Evolutionary conservation across 2,797 vertebrate species (phyloP).

Genomic region (Propithecus deckenii): DNA sequence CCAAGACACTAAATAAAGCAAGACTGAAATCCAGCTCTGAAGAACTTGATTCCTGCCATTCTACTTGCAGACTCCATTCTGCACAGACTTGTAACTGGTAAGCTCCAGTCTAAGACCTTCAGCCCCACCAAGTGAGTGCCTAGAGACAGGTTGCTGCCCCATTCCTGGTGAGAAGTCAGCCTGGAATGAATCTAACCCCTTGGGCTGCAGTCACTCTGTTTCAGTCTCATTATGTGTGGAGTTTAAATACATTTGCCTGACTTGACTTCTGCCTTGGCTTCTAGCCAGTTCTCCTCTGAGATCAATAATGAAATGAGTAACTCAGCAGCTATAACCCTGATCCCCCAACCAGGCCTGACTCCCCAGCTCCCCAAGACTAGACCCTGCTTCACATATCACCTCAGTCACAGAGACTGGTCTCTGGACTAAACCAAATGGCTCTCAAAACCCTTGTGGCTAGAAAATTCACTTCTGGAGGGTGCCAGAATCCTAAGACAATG

Average conservation of each 20-base stretch:
- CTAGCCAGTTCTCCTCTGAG: neutral
- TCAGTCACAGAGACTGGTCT: neutral
- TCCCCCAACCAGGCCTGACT: neutral
- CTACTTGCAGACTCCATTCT: neutral
- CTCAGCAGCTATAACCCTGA: neutral
- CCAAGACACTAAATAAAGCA: neutral
- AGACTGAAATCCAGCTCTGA: neutral
- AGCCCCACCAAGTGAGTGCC: too few relatives aligned
- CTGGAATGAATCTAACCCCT: neutral
- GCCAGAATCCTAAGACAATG: neutral
- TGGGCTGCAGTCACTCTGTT: neutral
- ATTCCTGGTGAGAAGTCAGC: neutral
- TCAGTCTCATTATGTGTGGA: neutral
- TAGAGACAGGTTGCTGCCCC: neutral
- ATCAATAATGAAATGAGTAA: neutral
- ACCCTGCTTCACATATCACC: neutral
- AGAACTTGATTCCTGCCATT: neutral
- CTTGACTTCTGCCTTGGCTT: neutral
- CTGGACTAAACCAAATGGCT: neutral
- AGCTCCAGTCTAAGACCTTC: neutral
- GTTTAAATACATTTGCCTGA: neutral
- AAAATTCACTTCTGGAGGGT: neutral
- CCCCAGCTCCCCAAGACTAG: neutral
- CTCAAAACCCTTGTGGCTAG: neutral
- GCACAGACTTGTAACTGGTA: neutral